These are phyloP conservation scores for Porites lutea DNA, from an alignment of 64 coral and sea anemone species.

Conservation along the genomic window DNA sequence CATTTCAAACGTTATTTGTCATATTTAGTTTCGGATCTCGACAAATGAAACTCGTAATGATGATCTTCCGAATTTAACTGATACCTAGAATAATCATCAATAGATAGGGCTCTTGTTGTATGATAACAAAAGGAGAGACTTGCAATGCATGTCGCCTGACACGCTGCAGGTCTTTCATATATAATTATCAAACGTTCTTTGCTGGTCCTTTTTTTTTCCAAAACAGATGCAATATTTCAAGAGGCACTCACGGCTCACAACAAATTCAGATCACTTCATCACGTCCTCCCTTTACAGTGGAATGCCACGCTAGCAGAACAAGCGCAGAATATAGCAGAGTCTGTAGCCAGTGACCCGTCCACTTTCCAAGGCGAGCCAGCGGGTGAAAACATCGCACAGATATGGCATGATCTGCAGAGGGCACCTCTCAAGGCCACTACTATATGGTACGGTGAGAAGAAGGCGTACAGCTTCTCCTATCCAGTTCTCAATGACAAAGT, in stretches of 20 bases:
- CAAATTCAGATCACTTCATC: constrained; percentile 75
- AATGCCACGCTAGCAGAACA: constrained; percentile 80
- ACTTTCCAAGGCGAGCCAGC: constrained; percentile 68
- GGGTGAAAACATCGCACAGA: constrained; percentile 94
- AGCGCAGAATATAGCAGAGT: constrained; percentile 83
- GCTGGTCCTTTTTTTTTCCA: background rate
- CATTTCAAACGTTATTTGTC: no score
- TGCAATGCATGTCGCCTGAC: no score
- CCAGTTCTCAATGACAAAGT: constrained; percentile 73
- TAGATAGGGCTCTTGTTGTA: no score
- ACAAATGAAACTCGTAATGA: no score
- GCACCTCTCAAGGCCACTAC: constrained; percentile 89
- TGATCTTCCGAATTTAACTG: no score
- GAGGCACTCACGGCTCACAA: constrained; percentile 85
- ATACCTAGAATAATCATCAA: no score
- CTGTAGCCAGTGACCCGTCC: constrained; percentile 77
- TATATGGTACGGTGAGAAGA: constrained; percentile 88
- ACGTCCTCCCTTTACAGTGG: constrained; percentile 80
- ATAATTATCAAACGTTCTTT: no score
- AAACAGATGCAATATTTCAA: constrained; percentile 67
- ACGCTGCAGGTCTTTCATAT: no score
- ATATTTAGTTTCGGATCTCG: no score
- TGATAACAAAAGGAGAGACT: no score
- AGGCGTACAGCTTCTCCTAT: constrained; percentile 81
- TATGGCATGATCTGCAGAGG: constrained; percentile 89